Evolutionary conservation across 37 sponge, comb jelly and placozoan genomes (phyloP), one percentile per base, ranked within the genome.

Genomic region (Petrosia ficiformis): DNA sequence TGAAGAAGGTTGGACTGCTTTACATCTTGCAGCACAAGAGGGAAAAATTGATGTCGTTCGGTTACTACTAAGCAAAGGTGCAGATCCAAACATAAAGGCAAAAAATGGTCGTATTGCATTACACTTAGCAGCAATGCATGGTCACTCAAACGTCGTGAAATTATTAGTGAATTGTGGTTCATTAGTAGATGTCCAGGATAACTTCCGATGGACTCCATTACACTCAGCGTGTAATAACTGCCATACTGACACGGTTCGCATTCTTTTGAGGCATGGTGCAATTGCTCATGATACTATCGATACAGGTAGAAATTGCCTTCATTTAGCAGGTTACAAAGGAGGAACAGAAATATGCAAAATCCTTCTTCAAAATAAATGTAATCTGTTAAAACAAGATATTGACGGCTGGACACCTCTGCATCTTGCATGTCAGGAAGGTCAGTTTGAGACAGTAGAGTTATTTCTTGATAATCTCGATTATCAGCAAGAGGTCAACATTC

Each of bases 111-210:
- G 79, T 5, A 83, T 70, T 28, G 73, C 89, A 58, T 76, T 91
- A 39, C 92, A 91, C 64, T 64, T 91, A 5, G 92, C 89, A 26
- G 89, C 83, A 41, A 68, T 74, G 71, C 67, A 82, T 30, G 89
- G 89, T 40, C 80, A 82, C 35, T 76, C 57, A 1, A 71, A 82
- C 2, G 68, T 91, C 38, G 65, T 91, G 2, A 65, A 37, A 41
- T 31, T 71, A 25, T 63, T 90, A 3, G 34, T 80, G 48, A 70
- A 57, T 31, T 38, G 56, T 24, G 72, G 77, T 34, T 72, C 78
- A 3, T 70, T 79, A 29, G 61, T 77, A 0, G 77, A 84, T 38
- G 85, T 77, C 36, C 76, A 75, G 16, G 90, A 89, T 57, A 77
- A 63, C 32, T 73, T 80, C 33, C 44, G 26, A 37, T 76, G 86